Evolutionary conservation across 2,888 invertebrate genomes (phyloP), one percentile per base, ranked within the genome.

Genomic region (Boloria euphrosyne): DNA sequence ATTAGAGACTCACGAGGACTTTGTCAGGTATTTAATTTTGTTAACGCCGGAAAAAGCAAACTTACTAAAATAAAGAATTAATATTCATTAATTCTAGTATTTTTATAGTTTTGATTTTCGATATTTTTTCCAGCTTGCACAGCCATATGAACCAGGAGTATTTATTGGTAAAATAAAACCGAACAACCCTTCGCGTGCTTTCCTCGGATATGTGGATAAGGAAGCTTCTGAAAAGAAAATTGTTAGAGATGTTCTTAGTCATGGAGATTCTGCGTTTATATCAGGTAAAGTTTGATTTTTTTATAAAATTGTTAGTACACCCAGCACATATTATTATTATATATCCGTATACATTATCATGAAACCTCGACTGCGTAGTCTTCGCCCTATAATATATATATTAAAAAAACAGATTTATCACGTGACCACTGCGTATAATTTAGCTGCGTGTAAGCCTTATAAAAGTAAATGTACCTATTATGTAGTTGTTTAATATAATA

Each of bases 111-210:
- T 4, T n/a, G 49, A 44, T 13, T 13, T 55, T 44, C 16, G 16
- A 50, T 52, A 18, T 16, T 54, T 52, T 22, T 79, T 80, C 13
- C 78, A 94, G 87, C 73, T 94, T 63, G 94, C 95, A 60, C 86
- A 93, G 77, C 93, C 94, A 65, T 96, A 97, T 77, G 99, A 99
- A 83, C 97, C 98, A 0, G 99, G 99, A 5, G 99, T 98, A 14
- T 97, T 99, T 81, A 97, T 99, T 63, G 99, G 99, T 0, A 99
- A 98, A 93, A 99, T 99, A 72, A 94, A 97, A 63, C 95, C 96
- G 14, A 96, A 96, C 72, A 98, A 99, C 86, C 98, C 99, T 0
- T 94, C 98, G 0, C 93, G 99, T 74, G 97, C 97, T 55, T 99
- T 98, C 87, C 95, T 99, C 72, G 99, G 99, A 3, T 99, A 99